Conservation (phyloP, 2,888 invertebrate species). For the Craniophora ligustri region DNA sequence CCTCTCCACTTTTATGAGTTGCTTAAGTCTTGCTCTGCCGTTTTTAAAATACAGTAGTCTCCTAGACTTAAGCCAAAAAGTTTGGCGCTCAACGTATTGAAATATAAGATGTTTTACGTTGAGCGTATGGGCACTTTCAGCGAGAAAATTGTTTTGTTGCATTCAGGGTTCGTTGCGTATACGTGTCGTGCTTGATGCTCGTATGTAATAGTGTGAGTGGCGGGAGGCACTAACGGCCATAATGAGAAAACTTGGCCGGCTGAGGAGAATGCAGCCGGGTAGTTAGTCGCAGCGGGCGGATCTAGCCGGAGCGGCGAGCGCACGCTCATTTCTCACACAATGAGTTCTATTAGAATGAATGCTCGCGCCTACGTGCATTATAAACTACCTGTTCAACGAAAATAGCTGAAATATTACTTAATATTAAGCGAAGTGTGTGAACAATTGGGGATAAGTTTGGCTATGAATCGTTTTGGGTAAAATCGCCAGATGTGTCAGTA, state of each 20-base stretch:
- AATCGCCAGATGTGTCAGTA: too few relatives aligned
- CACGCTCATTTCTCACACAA: slow-evolving; percentile 44
- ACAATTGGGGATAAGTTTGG: too few relatives aligned
- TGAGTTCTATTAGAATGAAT: slow-evolving; percentile 41
- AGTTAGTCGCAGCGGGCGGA: slow-evolving; percentile 58
- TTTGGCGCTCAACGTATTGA: slow-evolving; percentile 68
- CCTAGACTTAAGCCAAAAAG: slow-evolving; percentile 62
- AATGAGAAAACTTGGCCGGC: slow-evolving; percentile 85
- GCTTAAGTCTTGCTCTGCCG: slow-evolving; percentile 72
- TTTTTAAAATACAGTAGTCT: slow-evolving; percentile 78
- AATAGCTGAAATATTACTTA: slow-evolving; percentile 5
- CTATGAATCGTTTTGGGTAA: too few relatives aligned
- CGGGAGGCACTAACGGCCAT: slow-evolving; percentile 75
- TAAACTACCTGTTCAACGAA: slow-evolving; percentile 7
- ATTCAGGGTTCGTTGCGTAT: slow-evolving; percentile 63
- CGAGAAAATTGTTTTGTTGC: slow-evolving; percentile 51
- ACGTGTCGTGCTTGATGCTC: slow-evolving; percentile 71
- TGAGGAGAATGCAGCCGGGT: slow-evolving; percentile 63
- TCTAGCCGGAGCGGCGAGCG: slow-evolving; percentile 64
- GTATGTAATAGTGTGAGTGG: slow-evolving; percentile 73
- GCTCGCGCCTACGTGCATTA: slow-evolving; percentile 29
- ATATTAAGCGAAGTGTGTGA: too few relatives aligned
- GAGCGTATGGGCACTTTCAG: slow-evolving; percentile 29
- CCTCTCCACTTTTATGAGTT: slow-evolving; percentile 79
- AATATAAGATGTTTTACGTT: slow-evolving; percentile 62